Evolutionary conservation across 2,113 vertebrate species (phyloP), one percentile per base, ranked within the genome.

Genomic region (Sialia sialis): DNA sequence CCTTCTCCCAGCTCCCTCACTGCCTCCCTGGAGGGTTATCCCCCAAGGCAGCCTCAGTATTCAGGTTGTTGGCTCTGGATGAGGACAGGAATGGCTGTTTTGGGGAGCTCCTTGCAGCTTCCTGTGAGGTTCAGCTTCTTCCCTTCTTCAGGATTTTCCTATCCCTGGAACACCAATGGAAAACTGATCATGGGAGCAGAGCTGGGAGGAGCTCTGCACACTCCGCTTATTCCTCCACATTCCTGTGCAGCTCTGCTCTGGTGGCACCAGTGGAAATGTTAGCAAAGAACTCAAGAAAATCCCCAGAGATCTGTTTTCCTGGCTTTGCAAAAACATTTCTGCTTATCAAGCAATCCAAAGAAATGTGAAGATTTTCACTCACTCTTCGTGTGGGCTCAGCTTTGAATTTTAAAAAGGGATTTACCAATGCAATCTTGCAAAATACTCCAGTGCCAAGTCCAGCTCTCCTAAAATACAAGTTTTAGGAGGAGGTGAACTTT

Each of bases 341-440:
- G 89, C 78, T 93, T 96, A 94, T 95, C 95, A 55, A 87, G 69
- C 66, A 95, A 70, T 43, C 72, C 87, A 75, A 91, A 91, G 69
- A 95, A 96, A 95, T 87, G 64, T 0, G 0, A 89, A 81, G 66
- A 64, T 91, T 96, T 89, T 78, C 81, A 56, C 81, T 91, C 27
- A 1, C 73, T 87, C 52, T 78, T 95, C 43, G 43, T 91, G 91
- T 94, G 94, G 93, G 89, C 84, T 87, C 77, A 91, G 78, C 81
- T 68, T 87, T 93, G 95, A 84, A 91, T 94, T 84, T 82, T 84
- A 51, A 81, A 89, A 80, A 87, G 69, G 77, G 69, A 79, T 93
- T 88, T 89, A 66, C 77, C 66, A 93, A 81, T 84, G 83, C 76
- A 67, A 30, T 89, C 93, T 96, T 96, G 93, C 84, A 95, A 93